Conservation (phyloP, 2,797 vertebrate species). For the Pantherophis alleghaniensis region DNA sequence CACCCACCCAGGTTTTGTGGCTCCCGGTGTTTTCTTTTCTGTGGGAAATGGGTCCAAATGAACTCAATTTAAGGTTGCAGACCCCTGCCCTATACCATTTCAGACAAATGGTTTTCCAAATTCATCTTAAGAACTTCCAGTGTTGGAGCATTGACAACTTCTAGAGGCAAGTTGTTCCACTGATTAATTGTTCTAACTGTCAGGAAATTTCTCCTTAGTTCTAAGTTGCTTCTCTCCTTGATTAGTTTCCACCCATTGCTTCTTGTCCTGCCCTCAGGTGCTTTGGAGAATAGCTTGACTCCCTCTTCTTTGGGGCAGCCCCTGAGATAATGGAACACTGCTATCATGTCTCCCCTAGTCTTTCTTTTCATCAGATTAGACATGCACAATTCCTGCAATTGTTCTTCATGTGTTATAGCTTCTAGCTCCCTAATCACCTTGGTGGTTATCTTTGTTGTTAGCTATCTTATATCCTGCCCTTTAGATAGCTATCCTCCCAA, state of each 20-base stretch:
- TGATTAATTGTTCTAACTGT: background rate
- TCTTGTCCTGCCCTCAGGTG: background rate
- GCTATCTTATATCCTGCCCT: background rate
- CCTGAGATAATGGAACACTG: rapidly evolving
- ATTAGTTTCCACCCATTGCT: background rate
- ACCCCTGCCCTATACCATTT: background rate
- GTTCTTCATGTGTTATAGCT: background rate
- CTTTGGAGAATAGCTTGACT: background rate
- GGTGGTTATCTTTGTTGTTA: background rate
- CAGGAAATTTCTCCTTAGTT: background rate
- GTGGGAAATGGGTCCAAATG: too few relatives aligned
- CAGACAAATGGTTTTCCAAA: background rate
- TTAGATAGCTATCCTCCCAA: background rate
- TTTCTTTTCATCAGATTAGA: background rate
- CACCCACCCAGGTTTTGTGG: too few relatives aligned
- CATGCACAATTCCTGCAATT: background rate
- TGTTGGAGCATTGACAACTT: background rate
- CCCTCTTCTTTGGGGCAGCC: background rate
- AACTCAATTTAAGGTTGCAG: too few relatives aligned
- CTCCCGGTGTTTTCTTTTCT: too few relatives aligned
- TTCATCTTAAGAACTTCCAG: background rate
- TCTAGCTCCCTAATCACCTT: background rate
- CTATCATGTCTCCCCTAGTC: background rate
- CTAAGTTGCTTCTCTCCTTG: background rate
- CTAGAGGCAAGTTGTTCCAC: background rate